A percentile compares a stretch with the other conserved stretches of the same genome.
Evolutionary conservation across 1,140 invertebrate genomes (phyloP).

Genomic region (Ceratosolen solmsi): DNA sequence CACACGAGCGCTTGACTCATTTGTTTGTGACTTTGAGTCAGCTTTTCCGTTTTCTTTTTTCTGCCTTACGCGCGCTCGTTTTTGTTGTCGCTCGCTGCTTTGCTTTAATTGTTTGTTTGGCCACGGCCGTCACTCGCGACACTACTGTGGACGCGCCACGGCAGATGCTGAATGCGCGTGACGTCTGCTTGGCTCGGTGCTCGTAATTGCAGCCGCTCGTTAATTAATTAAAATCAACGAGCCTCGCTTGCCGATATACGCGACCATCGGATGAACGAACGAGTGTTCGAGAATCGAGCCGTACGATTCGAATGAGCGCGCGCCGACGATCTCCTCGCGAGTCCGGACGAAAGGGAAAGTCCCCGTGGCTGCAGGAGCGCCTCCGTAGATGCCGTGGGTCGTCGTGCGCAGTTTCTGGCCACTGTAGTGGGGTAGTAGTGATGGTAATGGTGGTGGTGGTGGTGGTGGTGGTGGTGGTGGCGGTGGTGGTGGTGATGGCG

Average conservation of each 20-base stretch:
- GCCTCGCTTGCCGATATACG: not conserved
- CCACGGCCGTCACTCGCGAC: not conserved
- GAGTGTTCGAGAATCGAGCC: not conserved
- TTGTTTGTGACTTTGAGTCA: constrained; percentile 49
- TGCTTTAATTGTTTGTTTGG: not conserved
- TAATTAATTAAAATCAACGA: constrained; percentile 10
- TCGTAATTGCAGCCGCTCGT: constrained; percentile 60
- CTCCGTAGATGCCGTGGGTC: not conserved
- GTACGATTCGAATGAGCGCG: constrained; percentile 9
- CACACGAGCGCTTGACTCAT: constrained; percentile 28
- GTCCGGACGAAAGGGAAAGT: not conserved
- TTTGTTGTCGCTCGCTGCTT: not conserved
- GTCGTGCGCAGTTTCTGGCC: constrained; percentile 16
- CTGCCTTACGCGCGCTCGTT: not conserved
- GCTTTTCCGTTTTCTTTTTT: constrained; percentile 5
- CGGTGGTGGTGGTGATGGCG: not conserved
- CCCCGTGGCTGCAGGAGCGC: not conserved
- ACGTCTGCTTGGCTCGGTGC: not conserved
- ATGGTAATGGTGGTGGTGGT: not conserved
- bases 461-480: not conserved
- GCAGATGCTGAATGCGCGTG: not conserved
- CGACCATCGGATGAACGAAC: not conserved
- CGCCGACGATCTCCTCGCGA: not conserved
- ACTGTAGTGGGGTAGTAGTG: not conserved
- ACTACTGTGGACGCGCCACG: not conserved